phyloP scores from a whole-genome alignment of 2,113 vertebrate genomes.

The Phoenicopterus ruber region DNA sequence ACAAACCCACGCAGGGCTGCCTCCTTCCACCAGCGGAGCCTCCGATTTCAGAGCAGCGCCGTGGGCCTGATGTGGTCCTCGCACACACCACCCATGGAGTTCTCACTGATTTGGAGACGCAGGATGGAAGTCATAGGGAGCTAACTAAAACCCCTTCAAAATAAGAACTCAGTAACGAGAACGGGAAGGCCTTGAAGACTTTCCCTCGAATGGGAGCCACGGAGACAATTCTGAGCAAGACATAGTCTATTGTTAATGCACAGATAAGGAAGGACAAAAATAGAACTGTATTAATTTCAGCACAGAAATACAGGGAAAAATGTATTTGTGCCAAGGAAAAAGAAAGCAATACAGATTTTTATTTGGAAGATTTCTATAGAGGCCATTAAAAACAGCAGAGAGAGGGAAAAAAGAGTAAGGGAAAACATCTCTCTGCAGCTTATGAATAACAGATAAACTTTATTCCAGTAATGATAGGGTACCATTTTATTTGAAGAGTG shows the following conservation, averaged over 20 bases:
- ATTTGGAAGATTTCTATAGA: conserved; percentile 38
- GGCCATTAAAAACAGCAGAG: conserved; percentile 33
- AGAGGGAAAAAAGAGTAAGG: neutral
- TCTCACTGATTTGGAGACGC: neutral
- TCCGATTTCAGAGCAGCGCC: accelerated
- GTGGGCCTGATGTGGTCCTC: neutral
- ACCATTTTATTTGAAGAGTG: conserved; percentile 25
- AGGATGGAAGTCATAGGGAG: neutral
- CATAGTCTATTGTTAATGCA: conserved; percentile 16
- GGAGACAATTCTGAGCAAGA: conserved; percentile 22
- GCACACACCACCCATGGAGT: neutral
- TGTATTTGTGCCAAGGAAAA: conserved; percentile 20
- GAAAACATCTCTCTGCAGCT: conserved; percentile 39
- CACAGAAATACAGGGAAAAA: neutral
- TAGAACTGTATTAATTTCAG: conserved; percentile 56
- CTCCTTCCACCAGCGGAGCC: neutral
- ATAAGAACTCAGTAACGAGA: neutral
- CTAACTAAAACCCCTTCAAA: neutral
- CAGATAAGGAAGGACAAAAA: conserved; percentile 43
- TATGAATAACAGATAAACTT: conserved; percentile 60
- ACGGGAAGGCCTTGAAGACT: neutral
- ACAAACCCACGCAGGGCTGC: accelerated
- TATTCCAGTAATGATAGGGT: conserved; percentile 29
- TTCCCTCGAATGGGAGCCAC: neutral
- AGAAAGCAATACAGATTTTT: conserved; percentile 15